Base-by-base conservation (phyloP, 2,888 invertebrate genomes). In the Leptogaster cylindrica region DNA sequence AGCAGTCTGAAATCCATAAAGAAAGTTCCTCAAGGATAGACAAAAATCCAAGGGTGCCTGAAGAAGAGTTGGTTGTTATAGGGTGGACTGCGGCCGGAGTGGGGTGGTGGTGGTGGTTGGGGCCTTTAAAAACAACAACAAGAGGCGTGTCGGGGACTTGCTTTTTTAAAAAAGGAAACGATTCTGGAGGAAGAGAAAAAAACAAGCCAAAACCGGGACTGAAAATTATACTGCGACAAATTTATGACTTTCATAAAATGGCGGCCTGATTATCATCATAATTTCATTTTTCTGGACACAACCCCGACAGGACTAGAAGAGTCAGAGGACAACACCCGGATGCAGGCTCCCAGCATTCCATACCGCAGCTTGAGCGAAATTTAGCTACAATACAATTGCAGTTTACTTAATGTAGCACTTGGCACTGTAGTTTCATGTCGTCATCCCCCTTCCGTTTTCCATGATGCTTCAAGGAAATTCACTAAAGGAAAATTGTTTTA, bases 241-340 rank as follows among this genome's bases (percentile, higher is more conserved):
- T 61, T 61, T 61, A 61, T 61, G 44, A 36, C 61, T 61, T 61
- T 61, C 61, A 61, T 44, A 61, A 61, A 61, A 61, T 44, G 61
- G 44, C 61, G 61, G 44, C 27, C 44, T 61, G 41, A 61, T 61
- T 61, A 61, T 61, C 61, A 61, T 61, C 41, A 44, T 61, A 61
- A 61, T 61, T 61, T 44, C 44, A 61, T 61, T 61, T 61, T 44
- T 61, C 44, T 61, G 61, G 61, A 61, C 44, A 61, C 61, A 44
- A 44, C 41, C 39, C 23, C 44, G 44, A 44, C 61, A 61, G 61
- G 27, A 28, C 6, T 44, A 61, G 61, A 61, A 36, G 39, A 36
- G 23, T 41, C 10, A 20, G 46, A 18, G 46, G 46, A 46, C 46
- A 46, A 12, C 1, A n/a, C n/a, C n/a, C n/a, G n/a, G n/a, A n/a